Evolutionary conservation across 2,113 vertebrate species (phyloP), one percentile per base, ranked within the genome.

Genomic region (Anhinga anhinga): DNA sequence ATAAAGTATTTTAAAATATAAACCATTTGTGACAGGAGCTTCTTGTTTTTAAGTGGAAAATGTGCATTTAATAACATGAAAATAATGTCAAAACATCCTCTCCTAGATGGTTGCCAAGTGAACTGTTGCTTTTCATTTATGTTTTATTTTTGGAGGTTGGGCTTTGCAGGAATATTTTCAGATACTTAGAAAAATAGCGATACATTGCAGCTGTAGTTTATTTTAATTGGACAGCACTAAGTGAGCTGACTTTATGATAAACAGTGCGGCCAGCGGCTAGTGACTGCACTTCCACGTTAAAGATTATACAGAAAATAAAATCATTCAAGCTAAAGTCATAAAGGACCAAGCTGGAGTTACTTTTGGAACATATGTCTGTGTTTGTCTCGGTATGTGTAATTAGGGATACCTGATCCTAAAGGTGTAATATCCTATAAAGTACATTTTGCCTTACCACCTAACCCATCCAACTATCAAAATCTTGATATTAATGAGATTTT

Each of bases 11-110:
- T 91, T 82, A 86, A 93, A 81, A 40, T 96, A 95, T 95, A 97
- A 97, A 98, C 97, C 52, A 97, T 61, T 95, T 96, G 73, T 97
- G 97, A 95, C 95, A 95, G 95, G 90, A 97, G 77, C 91, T 96
- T 89, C 96, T 97, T 96, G 89, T 73, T 96, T 98, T 94, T 97
- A 97, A 97, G 94, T 96, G 93, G 94, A 95, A 97, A 98, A 97
- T 86, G 92, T 96, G 91, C 87, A 76, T 97, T 97, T 96, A 97
- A 95, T 97, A 97, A 92, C 78, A 94, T 69, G 88, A 97, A 96
- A 97, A 94, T 96, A 94, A 86, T 77, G 92, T 97, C 93, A 94
- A 87, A 96, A 95, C 90, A 86, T 91, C 76, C 72, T 88, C 71
- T 95, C 70, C 81, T 93, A 66, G 16, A 52, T 63, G 88, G 44